Evolutionary conservation across 1,140 invertebrate genomes (phyloP).

Genomic region (Belonocnema kinseyi): DNA sequence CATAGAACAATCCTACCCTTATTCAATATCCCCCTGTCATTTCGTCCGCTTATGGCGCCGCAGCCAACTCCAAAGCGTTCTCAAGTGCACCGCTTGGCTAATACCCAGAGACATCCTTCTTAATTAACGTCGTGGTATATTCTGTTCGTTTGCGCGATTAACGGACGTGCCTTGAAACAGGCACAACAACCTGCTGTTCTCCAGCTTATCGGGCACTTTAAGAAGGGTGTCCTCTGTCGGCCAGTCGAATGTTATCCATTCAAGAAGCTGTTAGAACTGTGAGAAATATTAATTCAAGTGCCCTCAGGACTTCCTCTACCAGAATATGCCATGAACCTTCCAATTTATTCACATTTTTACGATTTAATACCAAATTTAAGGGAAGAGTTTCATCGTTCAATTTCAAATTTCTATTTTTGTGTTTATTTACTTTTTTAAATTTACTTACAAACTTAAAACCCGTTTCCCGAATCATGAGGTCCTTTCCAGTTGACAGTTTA

Average conservation of each 20-base stretch:
- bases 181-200: conserved; percentile 1
- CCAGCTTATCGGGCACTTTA: neutral
- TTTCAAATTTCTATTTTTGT: too few species aligned
- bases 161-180: conserved; percentile 40
- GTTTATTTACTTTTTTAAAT: too few species aligned
- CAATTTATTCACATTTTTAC: too few species aligned
- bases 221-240: neutral
- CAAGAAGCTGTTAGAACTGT: too few species aligned
- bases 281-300: too few species aligned
- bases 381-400: too few species aligned
- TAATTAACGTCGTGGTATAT: conserved; percentile 57
- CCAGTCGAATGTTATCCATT: neutral
- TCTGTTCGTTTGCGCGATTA: conserved; percentile 48
- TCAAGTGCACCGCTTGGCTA: conserved; percentile 35
- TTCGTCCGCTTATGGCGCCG: conserved; percentile 22
- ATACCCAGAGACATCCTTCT: conserved; percentile 56
- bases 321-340: too few species aligned
- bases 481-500: too few species aligned
- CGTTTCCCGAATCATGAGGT: too few species aligned
- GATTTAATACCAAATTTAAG: too few species aligned
- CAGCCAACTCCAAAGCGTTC: conserved; percentile 23
- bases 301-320: too few species aligned
- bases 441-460: too few species aligned
- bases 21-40: conserved; percentile 36
- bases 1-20: conserved; percentile 49